Base-by-base conservation (phyloP, 2,797 vertebrate species). In the Mionectes olivaceus region DNA sequence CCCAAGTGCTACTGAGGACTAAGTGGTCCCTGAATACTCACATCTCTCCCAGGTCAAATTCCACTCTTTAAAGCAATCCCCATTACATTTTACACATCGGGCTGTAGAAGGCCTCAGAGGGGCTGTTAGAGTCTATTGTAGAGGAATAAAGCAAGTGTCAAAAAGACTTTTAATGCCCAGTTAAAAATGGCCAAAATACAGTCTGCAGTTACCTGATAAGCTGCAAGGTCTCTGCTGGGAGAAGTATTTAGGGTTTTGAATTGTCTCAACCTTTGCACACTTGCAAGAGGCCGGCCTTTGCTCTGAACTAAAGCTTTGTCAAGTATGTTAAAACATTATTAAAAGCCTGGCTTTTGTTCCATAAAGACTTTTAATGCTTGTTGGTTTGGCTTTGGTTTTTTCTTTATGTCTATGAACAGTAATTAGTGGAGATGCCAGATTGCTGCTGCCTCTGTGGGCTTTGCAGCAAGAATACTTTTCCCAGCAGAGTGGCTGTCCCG, bases 71-170 rank as follows among this genome's bases (percentile, higher is more conserved):
- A 96, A 95, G 80, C 93, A 92, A 93, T 87, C 84, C 88, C 84
- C 88, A 82, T 92, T 92, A 87, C 44, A 28, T 95, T 96, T 94
- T 95, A 92, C 93, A 95, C 93, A 44, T 92, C 7, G 7, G 91
- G 56, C 88, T 96, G 50, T 64, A 82, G 91, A 83, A 93, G 56
- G 73, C 77, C 96, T 94, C 95, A 0, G 68, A 95, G 93, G 95
- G 79, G 68, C 73, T 87, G 85, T 96, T 95, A 94, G 70, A 67
- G 30, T 82, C 92, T 96, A 95, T 93, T 96, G 96, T 88, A 94
- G 79, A 74, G 80, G 95, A 96, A 97, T 94, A 97, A 97, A 96
- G 93, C 93, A 95, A 96, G 95, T 96, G 96, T 97, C 96, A 96
- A 97, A 96, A 97, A 95, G 93, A 94, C 89, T 95, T 97, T 90